Base-by-base conservation (phyloP, 2,888 invertebrate genomes). In the Aleiodes leptofemur region DNA sequence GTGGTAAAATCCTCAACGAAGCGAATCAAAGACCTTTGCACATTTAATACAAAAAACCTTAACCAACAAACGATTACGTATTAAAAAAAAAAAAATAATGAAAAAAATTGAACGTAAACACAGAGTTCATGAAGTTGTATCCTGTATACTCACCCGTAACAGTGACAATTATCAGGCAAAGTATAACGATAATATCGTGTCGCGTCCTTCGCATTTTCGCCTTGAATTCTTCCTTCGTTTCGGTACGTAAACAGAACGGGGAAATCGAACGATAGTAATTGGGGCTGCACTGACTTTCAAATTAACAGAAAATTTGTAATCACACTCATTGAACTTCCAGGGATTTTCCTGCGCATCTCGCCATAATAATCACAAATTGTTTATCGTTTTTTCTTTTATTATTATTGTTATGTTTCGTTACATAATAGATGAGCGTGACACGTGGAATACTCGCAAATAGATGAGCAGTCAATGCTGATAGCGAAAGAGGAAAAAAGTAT, bases 361-460 rank as follows among this genome's bases (percentile, higher is more conserved):
- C 55, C 72, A 72, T 72, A 48, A 34, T 72, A 72, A 64, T 55
- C 55, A 29, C 53, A 48, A 38, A 57, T 29, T 55, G 11, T 16
- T 23, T 56, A 55, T 7, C 72, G 14, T 64, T 16, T 66, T 66
- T 68, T 70, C 72, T 64, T 38, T 69, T 68, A 48, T 50, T 43
- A 8, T 38, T 23, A 34, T 70, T 53, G 2, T 43, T 43, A 43
- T 43, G 50, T 56, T 14, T 69, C 31, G 61, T 80, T 80, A 78
- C 77, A 72, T 79, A 80, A 80, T 31, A 59, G 61, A 59, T 51
- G 77, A 76, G 69, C 71, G 66, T 78, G 78, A 77, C 78, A 77
- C 79, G 79, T 73, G 76, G 73, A 77, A 78, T 80, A 78, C 72
- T 56, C 64, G 56, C 53, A 69, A 69, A 73, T 48, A 73, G 59